Conservation (phyloP, 2,113 vertebrate species). For the Sclerurus mexicanus region DNA sequence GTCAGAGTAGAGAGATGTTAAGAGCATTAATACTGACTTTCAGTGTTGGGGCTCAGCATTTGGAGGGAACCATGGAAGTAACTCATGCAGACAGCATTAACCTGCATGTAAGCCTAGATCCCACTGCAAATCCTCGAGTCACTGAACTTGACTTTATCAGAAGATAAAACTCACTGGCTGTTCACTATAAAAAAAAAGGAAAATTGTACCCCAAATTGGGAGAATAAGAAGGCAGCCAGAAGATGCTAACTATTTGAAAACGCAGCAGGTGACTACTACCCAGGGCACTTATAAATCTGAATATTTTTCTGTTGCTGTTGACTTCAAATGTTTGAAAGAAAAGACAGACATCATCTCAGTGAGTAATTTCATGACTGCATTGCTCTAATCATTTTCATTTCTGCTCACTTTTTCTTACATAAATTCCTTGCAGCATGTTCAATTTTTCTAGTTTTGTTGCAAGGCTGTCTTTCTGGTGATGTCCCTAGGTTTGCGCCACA, state of each 20-base stretch:
- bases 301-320: background rate
- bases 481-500: background rate
- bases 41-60: background rate
- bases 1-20: too few relatives aligned
- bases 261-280: background rate
- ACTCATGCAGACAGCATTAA: background rate
- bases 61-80: background rate
- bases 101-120: background rate
- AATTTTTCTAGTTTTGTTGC: background rate
- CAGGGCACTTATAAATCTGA: background rate
- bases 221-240: background rate
- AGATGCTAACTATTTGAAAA: background rate
- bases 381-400: background rate
- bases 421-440: background rate
- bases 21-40: background rate
- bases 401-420: background rate
- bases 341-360: background rate
- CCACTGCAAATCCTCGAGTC: background rate
- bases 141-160: background rate
- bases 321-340: background rate
- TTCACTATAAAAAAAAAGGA: background rate
- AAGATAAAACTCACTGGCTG: background rate
- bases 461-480: background rate
- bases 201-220: background rate
- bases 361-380: background rate